These are phyloP conservation scores for Podarcis cretensis DNA, from an alignment of 2,113 vertebrate species.

Conservation along the genomic window DNA sequence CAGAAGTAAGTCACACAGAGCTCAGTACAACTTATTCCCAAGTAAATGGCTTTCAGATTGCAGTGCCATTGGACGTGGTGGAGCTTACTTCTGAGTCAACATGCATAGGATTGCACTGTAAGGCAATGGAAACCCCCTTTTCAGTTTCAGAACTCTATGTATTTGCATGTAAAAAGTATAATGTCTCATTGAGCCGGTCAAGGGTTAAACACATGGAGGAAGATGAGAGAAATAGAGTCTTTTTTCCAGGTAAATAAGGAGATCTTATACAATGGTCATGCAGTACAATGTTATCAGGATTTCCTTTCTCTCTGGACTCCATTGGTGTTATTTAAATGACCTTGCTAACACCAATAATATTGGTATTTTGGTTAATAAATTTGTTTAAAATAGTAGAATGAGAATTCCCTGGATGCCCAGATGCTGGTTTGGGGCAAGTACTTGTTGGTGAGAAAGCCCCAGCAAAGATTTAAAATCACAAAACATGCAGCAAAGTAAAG, in stretches of 20 bases:
- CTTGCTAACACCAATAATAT: no score
- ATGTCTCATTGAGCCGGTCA: background rate
- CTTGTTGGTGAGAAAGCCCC: no score
- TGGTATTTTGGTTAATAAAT: no score
- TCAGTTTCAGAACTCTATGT: background rate
- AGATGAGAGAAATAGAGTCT: background rate
- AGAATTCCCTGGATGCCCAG: no score
- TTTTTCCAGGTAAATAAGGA: no score
- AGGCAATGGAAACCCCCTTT: background rate
- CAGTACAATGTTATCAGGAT: background rate
- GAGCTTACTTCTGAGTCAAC: background rate
- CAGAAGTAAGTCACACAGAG: background rate
- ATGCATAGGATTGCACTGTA: background rate
- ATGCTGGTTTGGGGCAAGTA: no score
- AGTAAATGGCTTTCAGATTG: background rate
- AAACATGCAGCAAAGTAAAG: no score
- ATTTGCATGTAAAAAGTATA: background rate
- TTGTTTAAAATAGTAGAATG: no score
- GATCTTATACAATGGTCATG: background rate
- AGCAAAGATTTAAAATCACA: no score
- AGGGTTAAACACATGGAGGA: background rate
- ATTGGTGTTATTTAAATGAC: no score
- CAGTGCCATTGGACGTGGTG: background rate
- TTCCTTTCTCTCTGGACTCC: no score
- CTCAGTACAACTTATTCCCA: background rate